Conservation (phyloP, 2,113 vertebrate genomes). For the Pelobates fuscus region DNA sequence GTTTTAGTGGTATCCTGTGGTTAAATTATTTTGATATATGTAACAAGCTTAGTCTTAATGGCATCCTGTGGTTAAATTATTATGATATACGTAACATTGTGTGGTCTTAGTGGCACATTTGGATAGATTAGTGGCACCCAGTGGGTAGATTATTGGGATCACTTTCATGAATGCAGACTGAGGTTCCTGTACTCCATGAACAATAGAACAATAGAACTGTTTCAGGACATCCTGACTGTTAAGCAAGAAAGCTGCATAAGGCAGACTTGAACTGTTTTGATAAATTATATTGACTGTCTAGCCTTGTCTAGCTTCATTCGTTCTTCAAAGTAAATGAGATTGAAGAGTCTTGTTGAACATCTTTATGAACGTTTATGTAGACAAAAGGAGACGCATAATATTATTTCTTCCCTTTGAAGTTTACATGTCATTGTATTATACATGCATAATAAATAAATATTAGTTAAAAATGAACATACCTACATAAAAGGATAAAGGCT, state of each 20-base stretch:
- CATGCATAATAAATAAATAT: too few species aligned
- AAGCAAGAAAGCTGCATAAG: neutral
- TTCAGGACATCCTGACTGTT: conserved; percentile 10
- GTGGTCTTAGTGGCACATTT: neutral
- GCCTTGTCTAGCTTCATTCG: conserved; percentile 20
- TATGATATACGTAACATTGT: too few species aligned
- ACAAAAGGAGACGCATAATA: neutral
- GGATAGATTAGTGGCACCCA: neutral
- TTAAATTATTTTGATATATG: too few species aligned
- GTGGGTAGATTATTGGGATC: neutral
- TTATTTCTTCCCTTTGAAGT: neutral
- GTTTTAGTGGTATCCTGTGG: too few species aligned
- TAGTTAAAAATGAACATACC: too few species aligned
- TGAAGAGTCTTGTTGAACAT: neutral
- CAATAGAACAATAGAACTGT: conserved; percentile 7
- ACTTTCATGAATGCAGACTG: neutral
- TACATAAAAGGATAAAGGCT: too few species aligned
- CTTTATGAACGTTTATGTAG: neutral
- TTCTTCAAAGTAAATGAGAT: conserved; percentile 9
- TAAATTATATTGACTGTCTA: conserved; percentile 40
- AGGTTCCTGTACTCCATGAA: conserved; percentile 5
- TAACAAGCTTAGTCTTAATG: too few species aligned
- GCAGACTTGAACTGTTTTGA: conserved; percentile 16
- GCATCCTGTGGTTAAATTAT: too few species aligned
- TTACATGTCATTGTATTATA: neutral